Evolutionary conservation across 2,113 vertebrate genomes (phyloP).

Genomic region (Patagioenas fasciata): DNA sequence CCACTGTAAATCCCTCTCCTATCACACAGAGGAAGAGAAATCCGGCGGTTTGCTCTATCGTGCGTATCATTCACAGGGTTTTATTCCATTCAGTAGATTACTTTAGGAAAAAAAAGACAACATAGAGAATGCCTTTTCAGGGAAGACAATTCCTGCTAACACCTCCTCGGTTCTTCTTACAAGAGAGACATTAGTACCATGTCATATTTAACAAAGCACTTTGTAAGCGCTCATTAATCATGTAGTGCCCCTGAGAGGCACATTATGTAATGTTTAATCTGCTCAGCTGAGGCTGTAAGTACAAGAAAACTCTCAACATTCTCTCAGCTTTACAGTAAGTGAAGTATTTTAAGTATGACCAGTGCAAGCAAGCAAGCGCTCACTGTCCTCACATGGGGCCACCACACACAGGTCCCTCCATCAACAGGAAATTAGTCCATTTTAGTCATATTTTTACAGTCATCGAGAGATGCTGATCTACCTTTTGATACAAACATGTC

Average conservation of each 20-base stretch:
- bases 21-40: neutral
- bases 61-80: neutral
- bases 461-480: neutral
- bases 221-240: conserved; percentile 64
- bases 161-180: neutral
- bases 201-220: conserved; percentile 60
- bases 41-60: neutral
- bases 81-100: neutral
- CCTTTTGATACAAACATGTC: neutral
- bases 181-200: neutral
- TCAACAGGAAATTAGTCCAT: accelerated
- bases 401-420: neutral
- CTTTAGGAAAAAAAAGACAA: neutral
- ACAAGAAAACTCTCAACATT: conserved; percentile 57
- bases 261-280: conserved; percentile 67
- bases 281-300: conserved; percentile 32
- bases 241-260: conserved; percentile 50
- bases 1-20: neutral
- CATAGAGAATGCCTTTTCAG: neutral
- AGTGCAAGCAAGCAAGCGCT: neutral
- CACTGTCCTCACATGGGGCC: neutral
- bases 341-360: neutral
- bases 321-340: conserved; percentile 39
- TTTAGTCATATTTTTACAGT: neutral
- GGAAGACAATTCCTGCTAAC: neutral